phyloP scores from a whole-genome alignment of 2,797 vertebrate species.

The Pygocentrus nattereri region DNA sequence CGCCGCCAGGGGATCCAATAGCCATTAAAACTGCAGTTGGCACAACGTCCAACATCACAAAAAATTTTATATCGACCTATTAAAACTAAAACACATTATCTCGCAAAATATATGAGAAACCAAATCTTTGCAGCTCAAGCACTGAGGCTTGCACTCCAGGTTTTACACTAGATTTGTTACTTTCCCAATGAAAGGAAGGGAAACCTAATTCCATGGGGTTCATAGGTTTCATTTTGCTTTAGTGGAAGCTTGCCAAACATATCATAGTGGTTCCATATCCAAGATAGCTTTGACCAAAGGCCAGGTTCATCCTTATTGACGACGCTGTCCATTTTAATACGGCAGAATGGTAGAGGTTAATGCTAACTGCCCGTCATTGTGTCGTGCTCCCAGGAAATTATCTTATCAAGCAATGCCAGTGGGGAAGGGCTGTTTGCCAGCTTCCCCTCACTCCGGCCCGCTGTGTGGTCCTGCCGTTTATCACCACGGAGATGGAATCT shows the following conservation, averaged over 20 bases:
- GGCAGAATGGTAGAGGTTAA: constrained; percentile 37
- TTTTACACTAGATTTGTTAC: constrained; percentile 68
- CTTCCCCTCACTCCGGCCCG: not conserved
- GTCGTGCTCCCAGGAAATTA: constrained; percentile 53
- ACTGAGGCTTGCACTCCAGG: constrained; percentile 47
- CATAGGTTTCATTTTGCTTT: constrained; percentile 57
- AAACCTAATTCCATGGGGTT: constrained; percentile 63
- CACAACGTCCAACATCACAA: constrained; percentile 62
- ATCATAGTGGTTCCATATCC: constrained; percentile 53
- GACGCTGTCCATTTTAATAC: constrained; percentile 46
- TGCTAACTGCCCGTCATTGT: constrained; percentile 38
- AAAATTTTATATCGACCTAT: constrained; percentile 63
- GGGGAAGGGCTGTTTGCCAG: constrained; percentile 36
- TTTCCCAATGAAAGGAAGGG: constrained; percentile 57
- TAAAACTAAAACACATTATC: constrained; percentile 68
- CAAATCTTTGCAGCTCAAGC: constrained; percentile 61
- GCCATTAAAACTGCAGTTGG: constrained; percentile 66
- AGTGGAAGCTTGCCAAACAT: constrained; percentile 56
- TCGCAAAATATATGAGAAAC: constrained; percentile 64
- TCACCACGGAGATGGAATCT: constrained; percentile 71
- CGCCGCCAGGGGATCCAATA: constrained; percentile 47
- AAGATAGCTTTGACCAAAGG: constrained; percentile 57
- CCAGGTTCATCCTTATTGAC: constrained; percentile 62
- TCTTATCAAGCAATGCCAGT: constrained; percentile 74
- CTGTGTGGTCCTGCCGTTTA: constrained; percentile 68